phyloP scores from a whole-genome alignment of 2,888 invertebrate species.

The Agrilus biguttatus region DNA sequence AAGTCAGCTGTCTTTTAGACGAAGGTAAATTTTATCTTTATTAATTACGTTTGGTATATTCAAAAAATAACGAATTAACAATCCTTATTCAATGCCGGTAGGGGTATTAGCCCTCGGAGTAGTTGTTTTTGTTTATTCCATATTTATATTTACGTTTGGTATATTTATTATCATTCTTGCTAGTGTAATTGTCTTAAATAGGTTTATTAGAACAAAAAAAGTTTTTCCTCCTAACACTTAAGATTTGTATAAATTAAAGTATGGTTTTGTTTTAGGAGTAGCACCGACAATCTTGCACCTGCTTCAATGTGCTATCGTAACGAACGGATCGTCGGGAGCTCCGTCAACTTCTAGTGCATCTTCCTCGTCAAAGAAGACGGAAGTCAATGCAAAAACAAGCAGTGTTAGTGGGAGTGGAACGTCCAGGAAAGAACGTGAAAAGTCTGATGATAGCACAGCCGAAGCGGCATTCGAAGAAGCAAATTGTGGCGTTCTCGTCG shows the following conservation, averaged over 20 bases:
- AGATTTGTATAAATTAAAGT: too few relatives aligned
- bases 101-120: too few relatives aligned
- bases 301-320: slow-evolving; percentile 77
- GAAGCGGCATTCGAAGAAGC: slow-evolving; percentile 53
- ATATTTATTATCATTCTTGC: too few relatives aligned
- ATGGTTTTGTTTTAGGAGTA: slow-evolving; percentile 36
- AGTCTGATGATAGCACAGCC: slow-evolving; percentile 50
- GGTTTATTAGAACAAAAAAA: too few relatives aligned
- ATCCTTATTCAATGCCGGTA: too few relatives aligned
- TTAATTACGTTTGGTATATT: not conserved
- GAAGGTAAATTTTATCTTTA: slow-evolving; percentile 40
- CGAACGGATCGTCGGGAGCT: slow-evolving; percentile 19
- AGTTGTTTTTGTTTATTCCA: too few relatives aligned
- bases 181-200: too few relatives aligned
- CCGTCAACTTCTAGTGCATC: slow-evolving; percentile 10
- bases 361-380: slow-evolving; percentile 8
- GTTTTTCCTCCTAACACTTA: too few relatives aligned
- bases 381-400: slow-evolving; percentile 10
- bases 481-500: slow-evolving; percentile 51
- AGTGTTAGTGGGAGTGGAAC: slow-evolving; percentile 12
- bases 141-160: too few relatives aligned
- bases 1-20: slow-evolving; percentile 73
- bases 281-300: slow-evolving; percentile 83
- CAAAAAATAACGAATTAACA: too few relatives aligned
- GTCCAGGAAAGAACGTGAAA: slow-evolving; percentile 44